Evolutionary conservation across 2,888 invertebrate genomes (phyloP).

Genomic region (Polydrusus cervinus): DNA sequence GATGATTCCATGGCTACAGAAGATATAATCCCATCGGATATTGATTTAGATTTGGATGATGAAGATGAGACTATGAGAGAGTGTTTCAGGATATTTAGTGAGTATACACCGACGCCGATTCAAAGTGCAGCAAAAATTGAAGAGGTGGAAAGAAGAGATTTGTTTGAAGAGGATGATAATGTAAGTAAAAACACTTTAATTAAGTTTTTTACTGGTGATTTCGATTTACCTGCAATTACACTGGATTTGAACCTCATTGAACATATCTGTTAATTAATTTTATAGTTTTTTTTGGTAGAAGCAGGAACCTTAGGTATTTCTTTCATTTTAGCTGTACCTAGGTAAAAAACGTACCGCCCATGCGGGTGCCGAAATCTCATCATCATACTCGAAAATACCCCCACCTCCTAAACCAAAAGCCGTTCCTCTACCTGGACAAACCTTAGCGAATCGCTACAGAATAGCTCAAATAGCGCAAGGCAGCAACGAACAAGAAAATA

Average conservation of each 20-base stretch:
- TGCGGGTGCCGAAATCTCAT: conserved; percentile 74
- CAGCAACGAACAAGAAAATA: conserved; percentile 68
- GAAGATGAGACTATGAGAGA: conserved; percentile 80
- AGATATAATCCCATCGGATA: conserved; percentile 42
- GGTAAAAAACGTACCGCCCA: conserved; percentile 85
- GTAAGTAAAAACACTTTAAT: conserved; percentile 39
- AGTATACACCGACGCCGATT: conserved; percentile 75
- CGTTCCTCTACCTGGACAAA: conserved; percentile 73
- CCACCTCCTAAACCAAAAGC: conserved; percentile 66
- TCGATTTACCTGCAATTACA: too few species aligned
- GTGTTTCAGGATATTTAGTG: conserved; percentile 90
- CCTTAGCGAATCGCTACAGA: conserved; percentile 73
- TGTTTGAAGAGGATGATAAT: conserved; percentile 31
- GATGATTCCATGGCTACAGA: conserved; percentile 26
- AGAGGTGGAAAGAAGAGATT: conserved; percentile 51
- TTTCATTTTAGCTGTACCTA: conserved; percentile 15
- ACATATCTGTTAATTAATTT: too few species aligned
- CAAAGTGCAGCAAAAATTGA: conserved; percentile 32
- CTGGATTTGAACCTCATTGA: too few species aligned
- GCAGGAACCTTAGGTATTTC: background rate
- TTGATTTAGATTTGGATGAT: conserved; percentile 68
- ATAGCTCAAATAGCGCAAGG: conserved; percentile 65
- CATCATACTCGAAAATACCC: conserved; percentile 63
- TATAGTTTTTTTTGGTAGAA: too few species aligned
- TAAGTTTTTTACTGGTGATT: too few species aligned